phyloP scores from a whole-genome alignment of 2,888 invertebrate species.

The Amphipyra berbera region DNA sequence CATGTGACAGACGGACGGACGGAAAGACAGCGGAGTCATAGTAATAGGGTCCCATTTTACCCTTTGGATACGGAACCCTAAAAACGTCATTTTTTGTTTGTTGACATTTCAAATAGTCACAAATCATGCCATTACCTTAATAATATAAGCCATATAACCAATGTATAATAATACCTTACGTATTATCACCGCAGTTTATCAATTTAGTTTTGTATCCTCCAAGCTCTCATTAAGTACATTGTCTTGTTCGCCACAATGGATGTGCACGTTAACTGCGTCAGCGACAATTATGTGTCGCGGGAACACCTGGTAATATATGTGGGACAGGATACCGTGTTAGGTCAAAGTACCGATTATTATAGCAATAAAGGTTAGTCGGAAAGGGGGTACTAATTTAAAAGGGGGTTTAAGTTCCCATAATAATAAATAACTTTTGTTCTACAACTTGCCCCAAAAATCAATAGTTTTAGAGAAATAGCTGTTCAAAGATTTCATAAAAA shows the following conservation, averaged over 20 bases:
- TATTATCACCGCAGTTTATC: slow-evolving; percentile 49
- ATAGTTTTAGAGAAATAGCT: no score
- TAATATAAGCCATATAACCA: not conserved
- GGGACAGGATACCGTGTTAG: slow-evolving; percentile 2
- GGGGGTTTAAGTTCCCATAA: not conserved
- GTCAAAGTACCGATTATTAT: slow-evolving; percentile 5
- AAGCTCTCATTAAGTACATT: slow-evolving; percentile 61
- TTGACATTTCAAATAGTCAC: not conserved
- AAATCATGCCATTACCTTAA: not conserved
- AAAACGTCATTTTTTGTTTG: no score
- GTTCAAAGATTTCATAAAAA: no score
- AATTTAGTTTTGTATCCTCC: slow-evolving; percentile 49
- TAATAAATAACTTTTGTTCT: no score
- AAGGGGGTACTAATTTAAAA: no score
- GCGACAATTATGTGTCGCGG: slow-evolving; percentile 48
- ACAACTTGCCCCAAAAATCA: no score
- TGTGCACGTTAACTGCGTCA: slow-evolving; percentile 54
- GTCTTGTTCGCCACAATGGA: slow-evolving; percentile 60
- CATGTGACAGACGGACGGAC: no score
- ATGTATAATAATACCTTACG: slow-evolving; percentile 17
- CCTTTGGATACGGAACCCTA: no score
- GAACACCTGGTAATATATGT: slow-evolving; percentile 32
- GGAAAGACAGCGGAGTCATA: no score
- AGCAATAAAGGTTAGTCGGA: no score
- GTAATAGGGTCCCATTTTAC: no score